Conservation (phyloP, 2,797 vertebrate genomes). For the Pseudochromis fuscus region DNA sequence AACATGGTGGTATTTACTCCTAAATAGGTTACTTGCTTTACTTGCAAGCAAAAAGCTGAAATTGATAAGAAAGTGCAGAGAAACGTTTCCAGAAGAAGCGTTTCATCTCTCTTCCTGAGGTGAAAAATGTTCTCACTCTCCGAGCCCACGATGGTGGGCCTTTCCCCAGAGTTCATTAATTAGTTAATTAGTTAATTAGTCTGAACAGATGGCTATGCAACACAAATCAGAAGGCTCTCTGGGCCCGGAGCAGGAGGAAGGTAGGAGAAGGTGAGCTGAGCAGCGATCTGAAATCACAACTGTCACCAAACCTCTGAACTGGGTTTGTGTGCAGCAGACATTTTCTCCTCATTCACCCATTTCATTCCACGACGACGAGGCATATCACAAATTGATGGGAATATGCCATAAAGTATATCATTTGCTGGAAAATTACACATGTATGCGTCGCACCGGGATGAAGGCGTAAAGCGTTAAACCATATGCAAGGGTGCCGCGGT, state of each 20-base stretch:
- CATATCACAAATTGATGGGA: conserved; percentile 54
- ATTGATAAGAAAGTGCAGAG: conserved; percentile 45
- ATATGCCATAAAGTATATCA: conserved; percentile 34
- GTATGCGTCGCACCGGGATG: conserved; percentile 9
- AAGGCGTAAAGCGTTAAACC: conserved; percentile 7
- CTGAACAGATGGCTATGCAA: conserved; percentile 85
- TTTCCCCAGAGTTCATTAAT: conserved; percentile 87
- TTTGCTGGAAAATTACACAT: conserved; percentile 29
- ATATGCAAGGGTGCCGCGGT: conserved; percentile 27
- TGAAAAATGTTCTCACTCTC: conserved; percentile 78
- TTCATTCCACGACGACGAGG: conserved; percentile 43
- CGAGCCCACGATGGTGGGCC: conserved; percentile 72
- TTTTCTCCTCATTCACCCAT: conserved; percentile 69
- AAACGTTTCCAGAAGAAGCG: conserved; percentile 66
- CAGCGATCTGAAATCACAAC: conserved; percentile 62
- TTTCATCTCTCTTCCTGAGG: conserved; percentile 81
- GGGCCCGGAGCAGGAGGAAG: conserved; percentile 76
- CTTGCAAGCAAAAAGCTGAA: conserved; percentile 47
- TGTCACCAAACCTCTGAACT: conserved; percentile 69
- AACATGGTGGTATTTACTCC: conserved; percentile 25
- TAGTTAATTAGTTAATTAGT: conserved; percentile 88
- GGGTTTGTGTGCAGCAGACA: conserved; percentile 62
- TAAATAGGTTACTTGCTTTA: conserved; percentile 40
- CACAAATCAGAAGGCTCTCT: conserved; percentile 82
- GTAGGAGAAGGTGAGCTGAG: conserved; percentile 78